These are phyloP conservation scores for Sarcophaga bullata DNA, from an alignment of 1,140 invertebrate genomes.

Conservation along the genomic window DNA sequence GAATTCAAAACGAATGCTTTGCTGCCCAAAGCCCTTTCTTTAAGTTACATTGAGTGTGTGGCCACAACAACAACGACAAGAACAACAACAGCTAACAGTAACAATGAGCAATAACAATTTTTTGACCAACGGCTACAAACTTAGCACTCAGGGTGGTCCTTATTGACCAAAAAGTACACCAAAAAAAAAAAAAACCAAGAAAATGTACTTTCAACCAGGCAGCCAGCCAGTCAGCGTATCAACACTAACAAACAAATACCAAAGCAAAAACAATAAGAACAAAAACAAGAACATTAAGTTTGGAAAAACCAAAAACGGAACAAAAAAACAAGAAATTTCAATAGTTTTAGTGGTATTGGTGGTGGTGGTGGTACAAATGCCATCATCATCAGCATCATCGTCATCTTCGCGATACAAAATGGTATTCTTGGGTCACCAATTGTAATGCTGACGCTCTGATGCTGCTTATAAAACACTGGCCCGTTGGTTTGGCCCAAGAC, in stretches of 20 bases:
- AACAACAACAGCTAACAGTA: neutral
- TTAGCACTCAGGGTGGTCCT: constrained; percentile 38
- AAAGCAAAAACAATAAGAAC: no score
- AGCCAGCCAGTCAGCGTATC: constrained; percentile 2
- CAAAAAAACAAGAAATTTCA: neutral
- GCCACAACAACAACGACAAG: neutral
- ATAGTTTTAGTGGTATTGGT: constrained; percentile 8
- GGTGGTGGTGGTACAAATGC: neutral
- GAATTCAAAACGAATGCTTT: neutral
- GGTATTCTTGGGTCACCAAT: constrained; percentile 17
- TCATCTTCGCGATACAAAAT: neutral
- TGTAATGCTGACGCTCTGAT: constrained; percentile 12
- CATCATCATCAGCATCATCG: neutral
- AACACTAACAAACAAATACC: neutral
- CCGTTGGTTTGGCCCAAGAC: neutral
- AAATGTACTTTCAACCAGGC: constrained; percentile 1
- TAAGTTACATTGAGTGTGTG: constrained; percentile 37
- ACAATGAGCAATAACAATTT: neutral
- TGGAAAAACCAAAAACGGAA: neutral
- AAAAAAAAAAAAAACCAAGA: neutral
- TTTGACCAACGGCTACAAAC: constrained; percentile 36
- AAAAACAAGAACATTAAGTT: neutral
- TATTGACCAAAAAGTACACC: constrained; percentile 13
- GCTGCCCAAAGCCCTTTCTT: neutral
- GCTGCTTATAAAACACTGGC: neutral